Conservation (phyloP, 2,113 vertebrate genomes). For the Ardeotis arabs region DNA sequence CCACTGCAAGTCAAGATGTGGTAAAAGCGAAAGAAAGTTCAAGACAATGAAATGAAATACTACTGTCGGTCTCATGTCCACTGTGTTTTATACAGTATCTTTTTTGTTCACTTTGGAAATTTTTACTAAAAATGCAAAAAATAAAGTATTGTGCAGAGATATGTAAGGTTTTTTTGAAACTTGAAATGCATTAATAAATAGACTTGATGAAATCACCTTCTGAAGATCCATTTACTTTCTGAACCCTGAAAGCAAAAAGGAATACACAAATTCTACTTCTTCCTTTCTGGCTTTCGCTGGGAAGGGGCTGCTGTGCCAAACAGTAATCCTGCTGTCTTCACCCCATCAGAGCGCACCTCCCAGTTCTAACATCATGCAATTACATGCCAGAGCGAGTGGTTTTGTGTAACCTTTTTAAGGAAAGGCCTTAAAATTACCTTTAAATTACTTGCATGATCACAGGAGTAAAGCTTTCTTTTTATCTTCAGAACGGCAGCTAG, state of each 20-base stretch:
- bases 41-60: conserved; percentile 82
- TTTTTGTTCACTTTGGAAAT: conserved; percentile 89
- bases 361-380: background rate
- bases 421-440: background rate
- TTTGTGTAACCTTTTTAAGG: background rate
- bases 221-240: conserved; percentile 66
- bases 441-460: background rate
- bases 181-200: conserved; percentile 98
- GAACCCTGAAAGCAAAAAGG: conserved; percentile 3
- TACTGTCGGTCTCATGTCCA: conserved; percentile 91
- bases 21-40: conserved; percentile 83
- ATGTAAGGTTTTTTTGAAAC: conserved; percentile 94
- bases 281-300: background rate
- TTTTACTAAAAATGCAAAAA: conserved; percentile 91
- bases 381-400: background rate
- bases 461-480: background rate
- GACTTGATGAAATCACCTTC: conserved; percentile 83
- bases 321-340: background rate
- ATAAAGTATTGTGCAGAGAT: conserved; percentile 89
- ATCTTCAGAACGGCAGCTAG: background rate
- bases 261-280: background rate
- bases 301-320: background rate
- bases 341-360: background rate
- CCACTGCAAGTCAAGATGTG: conserved; percentile 92
- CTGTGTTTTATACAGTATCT: conserved; percentile 94